These are phyloP conservation scores for Epirrhoe alternata DNA, from an alignment of 2,888 invertebrate species.

Conservation along the genomic window DNA sequence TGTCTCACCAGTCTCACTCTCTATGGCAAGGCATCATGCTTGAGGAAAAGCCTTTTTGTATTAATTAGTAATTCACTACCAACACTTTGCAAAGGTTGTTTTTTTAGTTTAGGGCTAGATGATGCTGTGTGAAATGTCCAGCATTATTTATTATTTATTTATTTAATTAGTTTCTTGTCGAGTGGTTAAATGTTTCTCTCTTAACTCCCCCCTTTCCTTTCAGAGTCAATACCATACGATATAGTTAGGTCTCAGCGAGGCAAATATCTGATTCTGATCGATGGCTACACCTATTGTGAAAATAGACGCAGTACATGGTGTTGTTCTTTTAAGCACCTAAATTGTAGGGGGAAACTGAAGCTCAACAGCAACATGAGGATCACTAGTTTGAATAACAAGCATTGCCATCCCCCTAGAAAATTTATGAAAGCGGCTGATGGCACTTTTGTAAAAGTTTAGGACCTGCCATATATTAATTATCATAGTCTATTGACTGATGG, in stretches of 20 bases:
- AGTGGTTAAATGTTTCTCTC: no score
- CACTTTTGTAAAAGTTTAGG: background rate
- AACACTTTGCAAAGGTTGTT: no score
- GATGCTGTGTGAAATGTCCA: no score
- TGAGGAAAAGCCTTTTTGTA: no score
- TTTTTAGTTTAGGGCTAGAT: no score
- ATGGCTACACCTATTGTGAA: background rate
- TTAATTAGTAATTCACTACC: no score
- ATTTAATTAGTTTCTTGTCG: no score
- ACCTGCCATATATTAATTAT: no score
- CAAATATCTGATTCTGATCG: background rate
- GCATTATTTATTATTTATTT: no score
- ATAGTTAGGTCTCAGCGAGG: background rate
- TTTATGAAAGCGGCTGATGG: background rate
- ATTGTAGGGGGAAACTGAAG: conserved; percentile 39
- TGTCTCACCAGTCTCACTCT: no score
- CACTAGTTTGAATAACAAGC: conserved; percentile 29
- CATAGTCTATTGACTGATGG: no score
- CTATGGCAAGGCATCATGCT: no score
- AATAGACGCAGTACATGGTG: background rate
- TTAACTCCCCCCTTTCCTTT: background rate
- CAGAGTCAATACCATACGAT: background rate
- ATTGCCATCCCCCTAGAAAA: conserved; percentile 38
- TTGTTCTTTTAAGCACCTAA: background rate
- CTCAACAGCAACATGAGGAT: conserved; percentile 28